Evolutionary conservation across 2,797 vertebrate genomes (phyloP).

Genomic region (Thamnophis elegans): DNA sequence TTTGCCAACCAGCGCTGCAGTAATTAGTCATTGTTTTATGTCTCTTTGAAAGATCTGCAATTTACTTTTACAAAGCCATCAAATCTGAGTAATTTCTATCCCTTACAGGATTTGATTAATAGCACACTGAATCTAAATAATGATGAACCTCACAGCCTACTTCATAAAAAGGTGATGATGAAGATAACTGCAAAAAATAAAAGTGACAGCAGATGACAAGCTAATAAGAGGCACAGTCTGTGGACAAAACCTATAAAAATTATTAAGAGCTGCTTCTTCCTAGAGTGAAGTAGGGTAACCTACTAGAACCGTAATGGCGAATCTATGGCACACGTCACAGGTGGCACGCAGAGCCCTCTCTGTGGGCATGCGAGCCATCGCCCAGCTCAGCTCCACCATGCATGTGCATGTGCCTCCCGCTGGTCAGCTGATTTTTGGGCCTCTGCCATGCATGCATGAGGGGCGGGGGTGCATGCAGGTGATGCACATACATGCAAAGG

Average conservation of each 20-base stretch:
- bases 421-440: too few species aligned
- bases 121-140: neutral
- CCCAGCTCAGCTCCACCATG: too few species aligned
- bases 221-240: neutral
- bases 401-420: too few species aligned
- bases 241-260: neutral
- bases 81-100: neutral
- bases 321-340: too few species aligned
- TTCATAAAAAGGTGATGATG: neutral
- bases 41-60: neutral
- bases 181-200: neutral
- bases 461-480: too few species aligned
- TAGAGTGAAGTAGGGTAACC: neutral
- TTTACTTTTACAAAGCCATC: neutral
- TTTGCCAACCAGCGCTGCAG: neutral
- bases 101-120: neutral
- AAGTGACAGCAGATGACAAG: neutral
- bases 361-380: too few species aligned
- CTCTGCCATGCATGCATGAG: too few species aligned
- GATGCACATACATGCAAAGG: too few species aligned
- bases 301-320: neutral
- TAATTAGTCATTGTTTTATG: too few species aligned
- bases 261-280: neutral
- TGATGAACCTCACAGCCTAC: neutral
- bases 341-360: too few species aligned